Base-by-base conservation (phyloP, 2,113 vertebrate species). In the Smithornis capensis region DNA sequence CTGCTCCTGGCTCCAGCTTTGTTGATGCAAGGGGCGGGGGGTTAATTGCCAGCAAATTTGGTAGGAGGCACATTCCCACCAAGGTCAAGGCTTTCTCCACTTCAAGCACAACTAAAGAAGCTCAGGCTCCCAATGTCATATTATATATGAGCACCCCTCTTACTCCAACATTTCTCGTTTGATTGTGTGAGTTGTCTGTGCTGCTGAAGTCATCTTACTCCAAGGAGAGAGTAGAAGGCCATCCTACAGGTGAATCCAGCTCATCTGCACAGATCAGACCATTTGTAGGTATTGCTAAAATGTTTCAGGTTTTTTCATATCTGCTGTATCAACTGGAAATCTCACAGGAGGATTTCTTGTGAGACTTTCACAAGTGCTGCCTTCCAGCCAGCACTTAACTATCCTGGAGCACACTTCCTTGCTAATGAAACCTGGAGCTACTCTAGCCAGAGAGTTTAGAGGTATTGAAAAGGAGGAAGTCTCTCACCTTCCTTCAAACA, bases 1-100 rank as follows among this genome's bases (percentile, higher is more conserved):
- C 21, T 69, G 60, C 12, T 52, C 59, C 19, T 4, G 3, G 74
- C 74, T 67, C 45, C 68, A 62, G 33, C 17, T 69, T 6, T 44
- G 27, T 18, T 92, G 57, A 4, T 47, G 27, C n/a, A 63, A n/a
- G n/a, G n/a, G n/a, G n/a, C n/a, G 35, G 24, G 12, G 83, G 33
- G 24, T 64, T 11, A 64, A 79, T 4, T 50, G 35, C 37, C 47
- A 17, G 14, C 14, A 57, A 31, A 15, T 83, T 74, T 42, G 1
- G 3, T 77, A 59, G 15, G 35, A 62, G 15, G 11, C 47, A n/a
- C 0, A 0, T 38, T 23, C 17, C n/a, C 35, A 12, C 5, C 47
- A 70, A 42, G 40, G n/a, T 73, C 53, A 23, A 28, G 35, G 25
- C 12, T 63, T 82, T 45, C 28, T 63, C 52, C 18, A 4, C 16